These are phyloP conservation scores for Cuculus canorus DNA, from an alignment of 2,797 vertebrate genomes.

Conservation along the genomic window DNA sequence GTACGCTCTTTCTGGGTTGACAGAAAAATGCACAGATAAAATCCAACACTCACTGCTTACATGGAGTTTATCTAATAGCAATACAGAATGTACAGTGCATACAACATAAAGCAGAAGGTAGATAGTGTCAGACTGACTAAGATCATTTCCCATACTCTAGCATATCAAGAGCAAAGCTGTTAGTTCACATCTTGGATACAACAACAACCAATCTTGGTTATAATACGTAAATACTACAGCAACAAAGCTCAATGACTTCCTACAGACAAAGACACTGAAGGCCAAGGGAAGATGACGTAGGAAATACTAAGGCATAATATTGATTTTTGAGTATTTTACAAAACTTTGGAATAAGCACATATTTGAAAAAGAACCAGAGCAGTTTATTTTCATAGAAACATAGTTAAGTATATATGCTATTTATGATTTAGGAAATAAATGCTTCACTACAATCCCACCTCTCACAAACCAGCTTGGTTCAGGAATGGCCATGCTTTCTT, in stretches of 20 bases:
- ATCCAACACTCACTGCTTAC: background rate
- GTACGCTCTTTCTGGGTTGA: slow-evolving; percentile 84
- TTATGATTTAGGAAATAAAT: background rate
- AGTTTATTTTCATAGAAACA: background rate
- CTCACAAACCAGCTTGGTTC: background rate
- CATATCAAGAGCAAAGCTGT: background rate
- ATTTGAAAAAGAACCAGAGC: background rate
- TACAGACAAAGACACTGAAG: background rate
- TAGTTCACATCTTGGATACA: background rate
- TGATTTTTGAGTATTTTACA: background rate
- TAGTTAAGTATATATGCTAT: background rate
- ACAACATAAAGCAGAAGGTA: background rate
- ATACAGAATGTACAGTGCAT: background rate
- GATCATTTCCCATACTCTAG: background rate
- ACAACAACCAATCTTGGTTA: too few species aligned
- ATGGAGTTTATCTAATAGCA: background rate
- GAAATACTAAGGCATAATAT: background rate
- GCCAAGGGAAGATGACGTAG: background rate
- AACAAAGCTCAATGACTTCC: background rate
- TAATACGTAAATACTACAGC: background rate
- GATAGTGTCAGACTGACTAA: background rate
- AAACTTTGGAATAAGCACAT: background rate
- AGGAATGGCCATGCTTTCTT: background rate
- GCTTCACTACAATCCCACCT: background rate
- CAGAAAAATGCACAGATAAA: slow-evolving; percentile 6